Conservation (phyloP, 2,888 invertebrate genomes). For the Leucophenga montana region DNA sequence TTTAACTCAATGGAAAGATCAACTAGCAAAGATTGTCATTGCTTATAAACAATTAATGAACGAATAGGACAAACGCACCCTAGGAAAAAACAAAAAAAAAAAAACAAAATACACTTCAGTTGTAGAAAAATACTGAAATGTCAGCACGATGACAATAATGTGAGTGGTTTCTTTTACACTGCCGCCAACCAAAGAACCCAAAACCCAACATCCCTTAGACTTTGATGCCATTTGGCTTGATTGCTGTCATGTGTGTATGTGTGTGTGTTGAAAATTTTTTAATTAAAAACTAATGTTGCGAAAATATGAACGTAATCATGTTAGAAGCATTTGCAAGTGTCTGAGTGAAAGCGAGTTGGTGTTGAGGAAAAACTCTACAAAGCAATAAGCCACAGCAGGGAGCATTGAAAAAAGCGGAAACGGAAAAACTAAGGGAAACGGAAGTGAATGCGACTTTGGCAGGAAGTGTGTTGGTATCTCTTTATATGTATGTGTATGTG, state of each 20-base stretch:
- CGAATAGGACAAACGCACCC: too few species aligned
- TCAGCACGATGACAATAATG: slow-evolving; percentile 15
- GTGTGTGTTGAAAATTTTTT: slow-evolving; percentile 59
- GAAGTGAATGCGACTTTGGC: slow-evolving; percentile 3
- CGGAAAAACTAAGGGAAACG: slow-evolving; percentile 26
- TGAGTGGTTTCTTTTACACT: slow-evolving; percentile 35
- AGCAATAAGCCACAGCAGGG: slow-evolving; percentile 34
- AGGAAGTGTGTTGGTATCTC: neutral
- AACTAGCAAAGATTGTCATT: slow-evolving; percentile 37
- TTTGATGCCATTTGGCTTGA: slow-evolving; percentile 7
- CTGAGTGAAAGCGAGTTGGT: slow-evolving; percentile 6
- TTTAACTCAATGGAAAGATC: slow-evolving; percentile 33
- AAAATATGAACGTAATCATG: slow-evolving; percentile 59
- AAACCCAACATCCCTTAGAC: too few species aligned
- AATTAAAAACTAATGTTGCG: slow-evolving; percentile 71
- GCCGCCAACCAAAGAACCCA: slow-evolving; percentile 42
- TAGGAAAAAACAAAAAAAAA: neutral
- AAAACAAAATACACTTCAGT: neutral
- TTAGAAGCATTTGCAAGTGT: slow-evolving; percentile 16
- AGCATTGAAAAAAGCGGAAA: slow-evolving; percentile 22
- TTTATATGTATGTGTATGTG: neutral
- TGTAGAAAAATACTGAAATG: neutral
- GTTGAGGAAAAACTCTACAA: neutral
- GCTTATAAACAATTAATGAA: slow-evolving; percentile 37
- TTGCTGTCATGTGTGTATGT: slow-evolving; percentile 28